phyloP scores from a whole-genome alignment of 1,140 invertebrate species.

The Trigoniulus corallinus region DNA sequence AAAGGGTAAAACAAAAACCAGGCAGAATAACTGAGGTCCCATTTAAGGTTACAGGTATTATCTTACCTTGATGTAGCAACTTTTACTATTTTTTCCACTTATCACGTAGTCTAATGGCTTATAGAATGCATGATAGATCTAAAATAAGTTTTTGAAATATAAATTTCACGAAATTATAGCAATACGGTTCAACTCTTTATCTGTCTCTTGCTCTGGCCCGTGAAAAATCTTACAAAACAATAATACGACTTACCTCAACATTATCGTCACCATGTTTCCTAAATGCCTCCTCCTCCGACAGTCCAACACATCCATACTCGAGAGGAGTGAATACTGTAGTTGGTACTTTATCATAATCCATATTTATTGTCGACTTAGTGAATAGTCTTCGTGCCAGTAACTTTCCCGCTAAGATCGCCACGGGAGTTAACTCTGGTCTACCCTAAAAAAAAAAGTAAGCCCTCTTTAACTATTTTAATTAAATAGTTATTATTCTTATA shows the following conservation, averaged over 20 bases:
- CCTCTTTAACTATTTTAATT: neutral
- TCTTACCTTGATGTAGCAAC: conserved; percentile 16
- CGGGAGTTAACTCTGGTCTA: conserved; percentile 83
- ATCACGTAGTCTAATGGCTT: conserved; percentile 14
- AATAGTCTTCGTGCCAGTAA: conserved; percentile 42
- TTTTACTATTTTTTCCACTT: conserved; percentile 6
- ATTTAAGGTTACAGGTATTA: neutral
- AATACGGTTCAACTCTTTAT: neutral
- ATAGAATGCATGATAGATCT: conserved; percentile 15
- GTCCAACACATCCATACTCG: conserved; percentile 87
- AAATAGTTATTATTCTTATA: neutral
- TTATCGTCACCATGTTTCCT: conserved; percentile 35
- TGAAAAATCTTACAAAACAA: neutral
- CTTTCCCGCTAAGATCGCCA: conserved; percentile 86
- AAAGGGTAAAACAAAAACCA: no score
- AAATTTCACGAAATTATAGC: neutral
- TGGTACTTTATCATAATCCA: conserved; percentile 39
- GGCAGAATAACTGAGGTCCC: no score
- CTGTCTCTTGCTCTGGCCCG: neutral
- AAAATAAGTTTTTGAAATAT: neutral
- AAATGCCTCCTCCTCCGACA: conserved; percentile 78
- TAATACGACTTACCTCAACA: conserved; percentile 24
- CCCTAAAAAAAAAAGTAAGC: conserved; percentile 1
- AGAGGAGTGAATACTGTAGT: conserved; percentile 94
- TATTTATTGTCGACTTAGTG: neutral